phyloP scores from a whole-genome alignment of 2,888 invertebrate species.

The Xestia rhomboidea region DNA sequence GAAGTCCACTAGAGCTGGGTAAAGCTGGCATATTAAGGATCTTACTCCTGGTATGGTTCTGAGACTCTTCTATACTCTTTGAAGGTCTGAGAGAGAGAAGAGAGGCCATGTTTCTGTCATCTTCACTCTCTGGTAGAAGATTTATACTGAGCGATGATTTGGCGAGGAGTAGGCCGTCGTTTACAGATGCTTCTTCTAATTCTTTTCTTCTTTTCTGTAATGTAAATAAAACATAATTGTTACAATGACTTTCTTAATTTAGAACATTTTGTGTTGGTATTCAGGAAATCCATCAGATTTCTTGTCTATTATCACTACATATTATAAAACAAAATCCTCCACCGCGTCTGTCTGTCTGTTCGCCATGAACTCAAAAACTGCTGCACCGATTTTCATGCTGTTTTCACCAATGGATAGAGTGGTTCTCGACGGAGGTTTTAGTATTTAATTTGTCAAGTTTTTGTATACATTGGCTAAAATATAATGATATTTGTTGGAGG shows the following conservation, averaged over 20 bases:
- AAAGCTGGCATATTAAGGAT: conserved; percentile 90
- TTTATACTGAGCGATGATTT: conserved; percentile 94
- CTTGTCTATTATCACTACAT: neutral
- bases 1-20: conserved; percentile 88
- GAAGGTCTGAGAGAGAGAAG: conserved; percentile 93
- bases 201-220: conserved; percentile 93
- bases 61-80: conserved; percentile 91
- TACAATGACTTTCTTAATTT: neutral
- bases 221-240: neutral
- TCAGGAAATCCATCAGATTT: neutral
- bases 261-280: neutral
- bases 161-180: conserved; percentile 93
- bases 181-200: conserved; percentile 92
- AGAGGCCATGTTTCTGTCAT: conserved; percentile 95
- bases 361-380: too few relatives aligned
- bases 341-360: too few relatives aligned
- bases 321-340: too few relatives aligned
- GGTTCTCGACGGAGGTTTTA: too few relatives aligned
- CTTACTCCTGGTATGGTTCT: conserved; percentile 85
- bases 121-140: conserved; percentile 94
- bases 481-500: too few relatives aligned
- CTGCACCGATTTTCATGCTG: too few relatives aligned
- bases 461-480: too few relatives aligned
- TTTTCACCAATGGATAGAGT: too few relatives aligned
- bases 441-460: too few relatives aligned